Base-by-base conservation (phyloP, 2,888 invertebrate genomes). In the Amphipyra tragopoginis region DNA sequence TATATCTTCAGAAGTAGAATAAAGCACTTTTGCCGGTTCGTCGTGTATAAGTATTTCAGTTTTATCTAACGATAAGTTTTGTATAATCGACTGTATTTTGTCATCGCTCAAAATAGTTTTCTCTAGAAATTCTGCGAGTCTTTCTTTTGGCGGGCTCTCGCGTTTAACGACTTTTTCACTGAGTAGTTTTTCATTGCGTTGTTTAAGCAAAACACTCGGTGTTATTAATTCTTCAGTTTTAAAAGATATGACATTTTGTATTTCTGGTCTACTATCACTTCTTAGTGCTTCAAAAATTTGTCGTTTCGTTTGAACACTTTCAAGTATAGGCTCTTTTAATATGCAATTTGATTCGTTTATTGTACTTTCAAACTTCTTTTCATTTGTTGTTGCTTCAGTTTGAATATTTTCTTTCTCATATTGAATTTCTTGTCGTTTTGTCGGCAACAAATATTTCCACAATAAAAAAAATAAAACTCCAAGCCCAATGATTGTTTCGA, bases 91-190 rank as follows among this genome's bases (percentile, higher is more conserved):
- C 74, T 93, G 90, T 80, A 94, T 89, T 86, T 93, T 94, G 71
- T 91, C 90, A 83, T 93, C 90, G 65, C 90, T 90, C 52, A 93
- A 89, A 82, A 94, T 86, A 67, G 93, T 93, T 85, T 94, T 94
- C 77, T 94, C 94, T 36, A 94, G 80, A 76, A 93, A 94, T 78
- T 93, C 91, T 7, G 92, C 86, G 57, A 94, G 84, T 68, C 88
- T 88, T 77, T 93, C 94, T 85, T 92, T 94, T 29, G 94, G 93
- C 45, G 94, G 94, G 78, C 93, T 93, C 39, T 92, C 91, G 9
- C 93, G 86, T 82, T 90, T 90, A 11, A 69, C 45, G 21, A 65
- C 54, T 57, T 82, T 85, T 72, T 81, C 82, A 47, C 38, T 26
- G 14, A 67, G 70, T 14, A 77, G 55, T 62, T 85, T 85, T 68